Evolutionary conservation across 2,797 vertebrate genomes (phyloP), one percentile per base, ranked within the genome.

Genomic region (Xerus rutilus): DNA sequence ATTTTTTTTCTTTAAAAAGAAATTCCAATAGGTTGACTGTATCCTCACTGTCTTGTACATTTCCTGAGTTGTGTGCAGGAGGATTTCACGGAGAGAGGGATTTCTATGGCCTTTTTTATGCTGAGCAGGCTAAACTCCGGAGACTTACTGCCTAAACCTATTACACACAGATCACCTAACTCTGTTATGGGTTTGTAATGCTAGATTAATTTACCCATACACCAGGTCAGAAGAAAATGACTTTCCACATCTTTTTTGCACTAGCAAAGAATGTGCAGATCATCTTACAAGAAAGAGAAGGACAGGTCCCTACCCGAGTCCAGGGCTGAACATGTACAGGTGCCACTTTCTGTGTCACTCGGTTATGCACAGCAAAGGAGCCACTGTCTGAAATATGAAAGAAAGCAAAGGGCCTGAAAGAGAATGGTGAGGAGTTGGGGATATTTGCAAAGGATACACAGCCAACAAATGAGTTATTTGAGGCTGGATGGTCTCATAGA

Each of bases 101-200:
- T 97, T 97, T 98, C 96, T 97, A 86, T 96, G 95, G 91, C 93
- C 74, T 96, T 96, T 97, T 97, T 95, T 86, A 94, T 96, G 96
- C 84, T 86, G 96, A 95, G n/a, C 67, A 52, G 95, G 78, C 97
- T 96, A 92, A 97, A 91, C 96, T 94, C 94, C 18, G 4, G 96
- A 97, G 96, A 93, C 91, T 78, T 85, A 45, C 91, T 89, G 96
- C 95, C 97, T 97, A 97, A 98, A 94, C 97, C 96, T 92, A 97
- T 98, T 97, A 97, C 96, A 97, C 96, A 97, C 96, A 97, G 96
- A 97, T 97, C 96, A 93, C 95, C 97, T 98, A 96, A 97, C 91
- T 91, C 92, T 84, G 95, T 89, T 96, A 96, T 65, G 92, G 62
- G 93, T 95, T 95, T 97, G 96, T 92, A 93, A 93, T 93, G 91